Conservation (phyloP, 2,797 vertebrate genomes). For the Eidolon dupreanum region DNA sequence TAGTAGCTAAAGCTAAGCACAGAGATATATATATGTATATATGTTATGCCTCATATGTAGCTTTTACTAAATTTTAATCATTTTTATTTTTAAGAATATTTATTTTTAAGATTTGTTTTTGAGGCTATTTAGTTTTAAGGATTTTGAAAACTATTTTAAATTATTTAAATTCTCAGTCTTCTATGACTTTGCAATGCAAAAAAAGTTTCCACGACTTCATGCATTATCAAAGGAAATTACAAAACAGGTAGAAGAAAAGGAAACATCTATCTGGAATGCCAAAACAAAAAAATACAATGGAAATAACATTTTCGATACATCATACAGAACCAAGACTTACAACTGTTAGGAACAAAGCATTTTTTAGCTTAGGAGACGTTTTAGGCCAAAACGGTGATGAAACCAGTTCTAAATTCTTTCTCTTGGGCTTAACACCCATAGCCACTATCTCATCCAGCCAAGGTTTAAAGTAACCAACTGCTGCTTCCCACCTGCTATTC, state of each 20-base stretch:
- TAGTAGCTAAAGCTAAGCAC: constrained; percentile 94
- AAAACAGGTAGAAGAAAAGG: not conserved
- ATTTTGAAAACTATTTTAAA: constrained; percentile 6
- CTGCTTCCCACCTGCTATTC: not conserved
- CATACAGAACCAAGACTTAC: not conserved
- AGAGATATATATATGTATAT: not conserved
- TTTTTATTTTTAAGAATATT: not conserved
- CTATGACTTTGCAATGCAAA: not conserved
- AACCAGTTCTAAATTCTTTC: not conserved
- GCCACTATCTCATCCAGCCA: not conserved
- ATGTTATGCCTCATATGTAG: constrained; percentile 10
- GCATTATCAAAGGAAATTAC: not conserved
- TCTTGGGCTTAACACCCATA: rapidly evolving
- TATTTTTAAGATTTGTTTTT: not conserved
- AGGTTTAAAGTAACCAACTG: not conserved
- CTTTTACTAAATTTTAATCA: not conserved
- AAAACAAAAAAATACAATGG: not conserved
- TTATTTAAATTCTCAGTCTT: not conserved
- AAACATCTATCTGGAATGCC: not conserved
- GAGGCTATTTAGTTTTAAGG: not conserved
- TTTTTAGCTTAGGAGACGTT: not conserved
- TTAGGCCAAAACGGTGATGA: not conserved
- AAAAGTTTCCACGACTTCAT: not conserved
- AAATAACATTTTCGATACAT: not conserved
- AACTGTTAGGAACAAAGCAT: not conserved